These are phyloP conservation scores for Plebejus melissa DNA, from an alignment of 2,888 invertebrate genomes.

Conservation along the genomic window DNA sequence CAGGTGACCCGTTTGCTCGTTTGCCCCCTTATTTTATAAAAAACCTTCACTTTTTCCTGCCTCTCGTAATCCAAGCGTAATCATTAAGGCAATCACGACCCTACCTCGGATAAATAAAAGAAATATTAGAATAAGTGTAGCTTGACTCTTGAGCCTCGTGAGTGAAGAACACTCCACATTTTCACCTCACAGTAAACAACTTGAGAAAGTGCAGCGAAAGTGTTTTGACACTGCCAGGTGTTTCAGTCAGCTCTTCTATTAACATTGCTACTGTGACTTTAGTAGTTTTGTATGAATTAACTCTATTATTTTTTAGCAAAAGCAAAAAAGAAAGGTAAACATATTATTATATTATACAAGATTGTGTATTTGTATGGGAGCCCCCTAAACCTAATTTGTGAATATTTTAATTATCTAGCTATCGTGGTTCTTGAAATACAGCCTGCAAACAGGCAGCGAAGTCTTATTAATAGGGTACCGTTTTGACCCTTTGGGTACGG, in stretches of 20 bases:
- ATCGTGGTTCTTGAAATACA: no score
- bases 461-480: no score
- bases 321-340: no score
- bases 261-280: not conserved
- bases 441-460: no score
- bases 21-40: no score
- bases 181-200: conserved; percentile 3
- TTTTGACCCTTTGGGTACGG: no score
- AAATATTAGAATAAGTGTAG: not conserved
- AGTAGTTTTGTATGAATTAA: not conserved
- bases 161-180: conserved; percentile 2
- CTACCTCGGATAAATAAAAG: not conserved
- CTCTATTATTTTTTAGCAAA: no score
- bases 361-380: no score
- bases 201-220: conserved; percentile 10
- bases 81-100: not conserved
- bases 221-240: conserved; percentile 6
- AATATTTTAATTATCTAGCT: no score
- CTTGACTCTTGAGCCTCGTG: not conserved
- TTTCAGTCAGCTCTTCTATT: conserved; percentile 3
- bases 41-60: not conserved
- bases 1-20: no score
- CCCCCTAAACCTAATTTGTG: no score
- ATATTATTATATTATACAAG: no score
- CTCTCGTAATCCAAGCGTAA: not conserved